Percentiles rank a stretch among this genome's conserved stretches.
Conservation (phyloP, 2,113 vertebrate species). For the Prionailurus viverrinus region DNA sequence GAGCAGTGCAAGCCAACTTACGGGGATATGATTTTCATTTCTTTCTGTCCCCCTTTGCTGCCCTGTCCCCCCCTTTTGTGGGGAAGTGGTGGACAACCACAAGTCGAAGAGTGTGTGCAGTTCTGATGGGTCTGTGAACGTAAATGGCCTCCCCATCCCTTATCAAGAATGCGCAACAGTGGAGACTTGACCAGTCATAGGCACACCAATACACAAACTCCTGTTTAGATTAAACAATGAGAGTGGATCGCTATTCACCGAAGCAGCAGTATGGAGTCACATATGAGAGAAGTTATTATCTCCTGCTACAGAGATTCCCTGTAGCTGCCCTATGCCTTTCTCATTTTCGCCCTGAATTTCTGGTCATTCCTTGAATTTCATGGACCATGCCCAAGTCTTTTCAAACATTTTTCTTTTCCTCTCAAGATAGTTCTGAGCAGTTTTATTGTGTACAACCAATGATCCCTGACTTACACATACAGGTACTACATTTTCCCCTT, state of each 20-base stretch:
- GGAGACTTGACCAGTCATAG: fast-evolving
- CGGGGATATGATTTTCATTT: not conserved
- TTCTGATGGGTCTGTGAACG: no score
- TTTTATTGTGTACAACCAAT: not conserved
- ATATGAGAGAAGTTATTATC: not conserved
- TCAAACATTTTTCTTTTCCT: not conserved
- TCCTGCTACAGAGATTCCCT: not conserved
- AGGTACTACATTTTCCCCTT: not conserved
- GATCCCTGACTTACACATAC: not conserved
- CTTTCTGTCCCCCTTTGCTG: not conserved
- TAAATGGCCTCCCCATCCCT: not conserved
- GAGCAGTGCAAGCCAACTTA: no score
- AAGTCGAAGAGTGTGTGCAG: no score
- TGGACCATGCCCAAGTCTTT: not conserved
- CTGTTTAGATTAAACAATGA: not conserved
- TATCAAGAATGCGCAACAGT: not conserved
- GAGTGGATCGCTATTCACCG: fast-evolving
- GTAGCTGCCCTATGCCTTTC: not conserved
- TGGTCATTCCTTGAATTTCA: not conserved
- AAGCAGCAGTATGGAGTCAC: fast-evolving
- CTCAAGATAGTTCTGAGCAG: not conserved
- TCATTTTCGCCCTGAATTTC: not conserved
- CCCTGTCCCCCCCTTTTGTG: not conserved
- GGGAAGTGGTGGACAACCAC: not conserved
- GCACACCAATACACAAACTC: no score